These are phyloP conservation scores for Cyclophora punctaria DNA, from an alignment of 2,888 invertebrate species.

Conservation along the genomic window DNA sequence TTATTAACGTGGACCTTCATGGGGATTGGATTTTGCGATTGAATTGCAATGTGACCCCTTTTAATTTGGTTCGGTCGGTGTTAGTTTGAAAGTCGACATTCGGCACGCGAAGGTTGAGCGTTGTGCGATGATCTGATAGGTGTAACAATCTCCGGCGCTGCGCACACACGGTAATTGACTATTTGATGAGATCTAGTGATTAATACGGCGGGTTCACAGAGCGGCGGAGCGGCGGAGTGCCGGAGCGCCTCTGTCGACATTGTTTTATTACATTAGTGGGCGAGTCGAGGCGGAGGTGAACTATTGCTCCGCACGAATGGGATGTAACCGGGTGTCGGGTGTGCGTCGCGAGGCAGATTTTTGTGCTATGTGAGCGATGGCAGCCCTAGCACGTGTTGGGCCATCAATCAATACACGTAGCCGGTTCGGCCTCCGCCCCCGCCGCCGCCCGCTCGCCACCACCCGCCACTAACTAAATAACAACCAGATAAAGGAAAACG, in stretches of 20 bases:
- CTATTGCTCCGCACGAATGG: slow-evolving; percentile 6
- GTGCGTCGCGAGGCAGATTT: slow-evolving; percentile 17
- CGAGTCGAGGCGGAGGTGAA: slow-evolving; percentile 4
- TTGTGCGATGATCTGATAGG: slow-evolving; percentile 40
- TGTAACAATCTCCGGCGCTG: slow-evolving; percentile 45
- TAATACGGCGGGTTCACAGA: slow-evolving; percentile 28
- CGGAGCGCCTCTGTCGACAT: slow-evolving; percentile 2
- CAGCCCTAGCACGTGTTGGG: slow-evolving; percentile 39
- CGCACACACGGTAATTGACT: slow-evolving; percentile 53
- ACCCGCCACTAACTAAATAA: slow-evolving; percentile 44
- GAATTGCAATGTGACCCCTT: slow-evolving; percentile 44
- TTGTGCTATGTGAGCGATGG: slow-evolving; percentile 24
- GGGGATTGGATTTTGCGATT: slow-evolving; percentile 43
- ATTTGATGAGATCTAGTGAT: slow-evolving; percentile 47
- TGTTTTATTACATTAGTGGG: slow-evolving; percentile 4
- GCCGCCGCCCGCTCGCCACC: slow-evolving; percentile 19
- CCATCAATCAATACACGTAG: slow-evolving; percentile 50
- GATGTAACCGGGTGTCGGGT: slow-evolving; percentile 7
- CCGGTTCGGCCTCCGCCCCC: slow-evolving; percentile 24
- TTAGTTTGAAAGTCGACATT: slow-evolving; percentile 23
- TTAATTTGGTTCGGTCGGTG: slow-evolving; percentile 35
- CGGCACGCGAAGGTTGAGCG: slow-evolving; percentile 40
- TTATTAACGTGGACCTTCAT: slow-evolving; percentile 35
- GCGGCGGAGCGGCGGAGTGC: neutral
- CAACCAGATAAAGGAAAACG: slow-evolving; percentile 45